Evolutionary conservation across 2,797 vertebrate genomes (phyloP).

Genomic region (Lates japonicus): DNA sequence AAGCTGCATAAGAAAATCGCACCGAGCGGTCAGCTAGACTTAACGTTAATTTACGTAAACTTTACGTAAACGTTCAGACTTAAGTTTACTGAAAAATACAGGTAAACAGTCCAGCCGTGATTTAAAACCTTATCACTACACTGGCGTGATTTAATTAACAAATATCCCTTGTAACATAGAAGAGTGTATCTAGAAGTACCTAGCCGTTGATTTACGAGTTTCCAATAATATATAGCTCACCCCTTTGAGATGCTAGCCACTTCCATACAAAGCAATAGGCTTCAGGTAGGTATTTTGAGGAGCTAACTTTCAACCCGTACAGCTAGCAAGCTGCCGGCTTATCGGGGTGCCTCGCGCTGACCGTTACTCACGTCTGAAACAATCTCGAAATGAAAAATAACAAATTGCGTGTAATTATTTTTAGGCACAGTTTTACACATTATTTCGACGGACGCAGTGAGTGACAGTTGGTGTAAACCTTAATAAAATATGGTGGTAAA

Average conservation of each 20-base stretch:
- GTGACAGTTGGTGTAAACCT: fast-evolving
- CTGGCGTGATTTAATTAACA: neutral
- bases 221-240: slow-evolving; percentile 40
- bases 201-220: neutral
- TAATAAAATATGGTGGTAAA: neutral
- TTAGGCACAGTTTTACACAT: fast-evolving
- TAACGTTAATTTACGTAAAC: neutral
- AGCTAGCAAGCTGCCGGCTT: slow-evolving; percentile 36
- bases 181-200: neutral
- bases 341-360: slow-evolving; percentile 21
- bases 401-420: fast-evolving
- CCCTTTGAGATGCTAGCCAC: slow-evolving; percentile 55
- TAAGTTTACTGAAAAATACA: slow-evolving; percentile 55
- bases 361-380: neutral
- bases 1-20: neutral
- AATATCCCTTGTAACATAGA: neutral
- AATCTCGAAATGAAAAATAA: neutral
- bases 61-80: neutral
- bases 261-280: slow-evolving; percentile 71
- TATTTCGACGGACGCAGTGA: fast-evolving
- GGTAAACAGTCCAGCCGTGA: neutral
- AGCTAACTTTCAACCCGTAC: slow-evolving; percentile 28
- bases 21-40: neutral
- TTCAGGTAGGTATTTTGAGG: slow-evolving; percentile 59
- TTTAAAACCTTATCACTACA: neutral